Evolutionary conservation across 2,888 invertebrate species (phyloP).

Genomic region (Spicauda simplicius): DNA sequence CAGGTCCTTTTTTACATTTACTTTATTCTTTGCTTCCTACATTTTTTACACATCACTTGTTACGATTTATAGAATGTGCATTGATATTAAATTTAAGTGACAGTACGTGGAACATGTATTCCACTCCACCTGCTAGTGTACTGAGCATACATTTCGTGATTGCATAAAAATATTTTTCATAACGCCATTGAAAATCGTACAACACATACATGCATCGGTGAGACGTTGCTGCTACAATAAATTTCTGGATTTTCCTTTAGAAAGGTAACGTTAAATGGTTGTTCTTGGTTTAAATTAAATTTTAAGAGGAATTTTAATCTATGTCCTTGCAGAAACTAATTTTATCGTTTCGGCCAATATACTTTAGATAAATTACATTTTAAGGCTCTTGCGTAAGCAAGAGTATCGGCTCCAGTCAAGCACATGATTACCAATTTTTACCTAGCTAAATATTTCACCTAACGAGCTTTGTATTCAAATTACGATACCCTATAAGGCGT

Average conservation of each 20-base stretch:
- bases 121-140: constrained; percentile 25
- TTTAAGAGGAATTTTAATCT: no score
- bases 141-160: constrained; percentile 1
- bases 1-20: constrained; percentile 1
- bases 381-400: no score
- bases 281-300: background rate
- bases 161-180: constrained; percentile 5
- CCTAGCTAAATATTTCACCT: constrained; percentile 9
- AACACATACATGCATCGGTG: no score
- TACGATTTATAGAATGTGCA: constrained; percentile 52
- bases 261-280: background rate
- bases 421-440: constrained; percentile 7
- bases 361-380: no score
- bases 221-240: background rate
- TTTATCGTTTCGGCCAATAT: no score
- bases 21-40: constrained; percentile 48
- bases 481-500: constrained; percentile 39
- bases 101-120: constrained; percentile 22
- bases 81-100: constrained; percentile 36
- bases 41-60: constrained; percentile 62
- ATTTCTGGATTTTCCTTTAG: background rate
- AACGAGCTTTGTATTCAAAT: constrained; percentile 40
- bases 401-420: background rate
- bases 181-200: no score
- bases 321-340: no score